These are phyloP conservation scores for Oeneis ivallda DNA, from an alignment of 2,888 invertebrate species.

Conservation along the genomic window DNA sequence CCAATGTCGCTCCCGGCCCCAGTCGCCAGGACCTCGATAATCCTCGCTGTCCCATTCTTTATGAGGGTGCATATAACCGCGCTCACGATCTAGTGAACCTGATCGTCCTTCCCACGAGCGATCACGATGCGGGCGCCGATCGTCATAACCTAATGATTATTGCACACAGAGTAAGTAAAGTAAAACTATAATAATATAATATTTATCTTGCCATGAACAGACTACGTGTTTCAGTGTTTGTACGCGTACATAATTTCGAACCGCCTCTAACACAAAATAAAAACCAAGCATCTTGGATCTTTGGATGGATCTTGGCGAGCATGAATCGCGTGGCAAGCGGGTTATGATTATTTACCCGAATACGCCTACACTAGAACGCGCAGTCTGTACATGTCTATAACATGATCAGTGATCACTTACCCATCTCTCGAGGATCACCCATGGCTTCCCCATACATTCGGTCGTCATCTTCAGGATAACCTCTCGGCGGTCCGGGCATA, in stretches of 20 bases:
- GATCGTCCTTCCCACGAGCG: constrained; percentile 82
- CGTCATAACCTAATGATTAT: constrained; percentile 68
- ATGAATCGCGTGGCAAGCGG: too few species aligned
- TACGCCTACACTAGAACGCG: too few species aligned
- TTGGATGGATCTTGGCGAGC: too few species aligned
- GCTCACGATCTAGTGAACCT: constrained; percentile 72
- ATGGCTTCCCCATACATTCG: constrained; percentile 76
- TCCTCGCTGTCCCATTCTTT: constrained; percentile 81
- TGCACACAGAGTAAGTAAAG: not conserved
- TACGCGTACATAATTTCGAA: too few species aligned
- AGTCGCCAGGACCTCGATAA: constrained; percentile 78
- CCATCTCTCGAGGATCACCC: constrained; percentile 73
- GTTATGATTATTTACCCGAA: too few species aligned
- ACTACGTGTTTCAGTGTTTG: too few species aligned
- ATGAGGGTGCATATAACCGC: constrained; percentile 72
- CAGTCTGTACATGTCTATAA: not conserved
- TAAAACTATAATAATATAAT: not conserved
- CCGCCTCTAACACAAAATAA: too few species aligned
- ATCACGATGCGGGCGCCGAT: constrained; percentile 75
- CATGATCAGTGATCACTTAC: constrained; percentile 45
- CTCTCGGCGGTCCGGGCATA: constrained; percentile 71
- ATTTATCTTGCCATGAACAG: not conserved
- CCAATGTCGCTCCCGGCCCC: constrained; percentile 77
- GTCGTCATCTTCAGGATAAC: constrained; percentile 79
- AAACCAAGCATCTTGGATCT: too few species aligned